phyloP scores from a whole-genome alignment of 2,113 vertebrate species.

The Pogonocichla stellata region DNA sequence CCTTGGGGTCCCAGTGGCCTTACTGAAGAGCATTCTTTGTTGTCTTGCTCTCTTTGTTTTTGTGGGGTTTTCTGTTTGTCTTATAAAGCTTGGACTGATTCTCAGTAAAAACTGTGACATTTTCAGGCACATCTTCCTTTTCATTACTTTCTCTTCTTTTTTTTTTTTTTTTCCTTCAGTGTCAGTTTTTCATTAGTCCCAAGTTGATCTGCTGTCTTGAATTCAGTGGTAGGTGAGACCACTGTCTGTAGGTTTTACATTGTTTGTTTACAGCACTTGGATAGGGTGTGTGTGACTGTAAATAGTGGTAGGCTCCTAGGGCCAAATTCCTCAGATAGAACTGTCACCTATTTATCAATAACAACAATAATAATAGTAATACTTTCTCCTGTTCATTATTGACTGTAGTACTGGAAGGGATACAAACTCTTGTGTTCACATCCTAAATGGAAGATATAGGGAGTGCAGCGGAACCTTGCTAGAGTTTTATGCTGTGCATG shows the following conservation, averaged over 20 bases:
- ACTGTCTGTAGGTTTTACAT: neutral
- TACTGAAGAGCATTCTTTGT: constrained; percentile 1
- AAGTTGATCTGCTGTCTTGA: neutral
- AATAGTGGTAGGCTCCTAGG: neutral
- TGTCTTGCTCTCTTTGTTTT: neutral
- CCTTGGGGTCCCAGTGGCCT: neutral
- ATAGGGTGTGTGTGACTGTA: neutral
- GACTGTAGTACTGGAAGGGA: neutral
- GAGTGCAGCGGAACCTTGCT: neutral
- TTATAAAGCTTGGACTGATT: neutral
- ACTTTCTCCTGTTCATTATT: neutral
- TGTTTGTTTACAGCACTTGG: neutral
- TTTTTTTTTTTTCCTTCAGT: neutral
- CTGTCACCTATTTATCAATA: neutral
- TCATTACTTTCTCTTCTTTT: neutral
- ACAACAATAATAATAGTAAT: neutral
- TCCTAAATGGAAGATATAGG: neutral
- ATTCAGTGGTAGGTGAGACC: neutral
- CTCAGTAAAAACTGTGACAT: neutral
- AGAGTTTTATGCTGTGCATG: neutral
- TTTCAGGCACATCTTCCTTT: neutral
- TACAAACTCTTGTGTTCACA: neutral
- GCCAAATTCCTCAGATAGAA: neutral
- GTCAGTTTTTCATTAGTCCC: neutral
- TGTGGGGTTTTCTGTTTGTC: neutral